phyloP scores from a whole-genome alignment of 2,888 invertebrate species.

The Aelia acuminata region DNA sequence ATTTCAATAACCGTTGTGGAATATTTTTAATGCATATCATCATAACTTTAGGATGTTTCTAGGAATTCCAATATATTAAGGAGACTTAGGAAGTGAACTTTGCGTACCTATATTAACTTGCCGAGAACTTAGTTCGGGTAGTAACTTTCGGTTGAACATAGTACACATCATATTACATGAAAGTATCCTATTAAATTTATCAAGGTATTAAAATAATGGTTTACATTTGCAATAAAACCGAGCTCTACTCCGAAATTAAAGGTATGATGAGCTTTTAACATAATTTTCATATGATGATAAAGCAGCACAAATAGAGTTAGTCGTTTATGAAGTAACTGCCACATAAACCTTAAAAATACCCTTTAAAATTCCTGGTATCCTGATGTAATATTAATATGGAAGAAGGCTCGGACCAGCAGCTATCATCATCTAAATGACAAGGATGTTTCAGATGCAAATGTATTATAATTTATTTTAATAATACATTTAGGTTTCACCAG shows the following conservation, averaged over 20 bases:
- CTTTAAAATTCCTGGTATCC: neutral
- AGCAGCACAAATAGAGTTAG: neutral
- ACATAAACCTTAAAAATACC: neutral
- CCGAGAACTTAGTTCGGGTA: neutral
- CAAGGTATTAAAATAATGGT: neutral
- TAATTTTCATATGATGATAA: neutral
- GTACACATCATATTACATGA: neutral
- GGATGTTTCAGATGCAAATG: constrained; percentile 16
- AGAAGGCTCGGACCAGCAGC: neutral
- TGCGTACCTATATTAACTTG: neutral
- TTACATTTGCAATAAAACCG: neutral
- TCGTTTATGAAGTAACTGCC: neutral
- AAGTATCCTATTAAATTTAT: neutral
- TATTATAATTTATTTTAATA: constrained; percentile 12
- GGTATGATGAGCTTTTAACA: neutral
- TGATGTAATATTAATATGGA: neutral
- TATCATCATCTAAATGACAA: constrained; percentile 23
- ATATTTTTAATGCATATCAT: neutral
- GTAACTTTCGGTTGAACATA: neutral
- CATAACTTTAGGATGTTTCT: neutral
- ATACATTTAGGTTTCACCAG: constrained; percentile 17
- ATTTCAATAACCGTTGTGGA: too few species aligned
- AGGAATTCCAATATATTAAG: neutral
- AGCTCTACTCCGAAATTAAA: neutral
- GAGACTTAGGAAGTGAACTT: neutral